Percentiles rank a stretch among this genome's conserved stretches.
phyloP scores from a whole-genome alignment of 2,797 vertebrate genomes.

The Crenuchus spilurus region DNA sequence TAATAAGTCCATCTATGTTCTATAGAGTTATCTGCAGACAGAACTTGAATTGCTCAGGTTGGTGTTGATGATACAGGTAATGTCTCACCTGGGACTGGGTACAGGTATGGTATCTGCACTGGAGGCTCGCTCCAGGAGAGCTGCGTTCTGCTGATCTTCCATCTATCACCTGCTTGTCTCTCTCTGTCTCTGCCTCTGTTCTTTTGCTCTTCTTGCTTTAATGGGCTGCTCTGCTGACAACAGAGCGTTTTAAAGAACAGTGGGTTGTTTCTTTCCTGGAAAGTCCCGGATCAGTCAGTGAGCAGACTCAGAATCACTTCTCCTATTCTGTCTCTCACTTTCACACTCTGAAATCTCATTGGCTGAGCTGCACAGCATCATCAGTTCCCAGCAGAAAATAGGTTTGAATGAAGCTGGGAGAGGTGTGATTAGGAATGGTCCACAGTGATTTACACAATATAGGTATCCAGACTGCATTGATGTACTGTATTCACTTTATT shows the following conservation, averaged over 20 bases:
- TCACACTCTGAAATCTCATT: constrained; percentile 40
- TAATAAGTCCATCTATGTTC: too few species aligned
- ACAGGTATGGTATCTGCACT: constrained; percentile 34
- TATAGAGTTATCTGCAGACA: too few species aligned
- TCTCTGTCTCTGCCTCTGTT: neutral
- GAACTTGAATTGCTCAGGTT: too few species aligned
- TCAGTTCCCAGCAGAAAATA: constrained; percentile 46
- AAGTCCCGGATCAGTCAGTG: constrained; percentile 30
- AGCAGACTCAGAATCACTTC: neutral
- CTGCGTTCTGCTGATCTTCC: constrained; percentile 24
- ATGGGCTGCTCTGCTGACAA: neutral
- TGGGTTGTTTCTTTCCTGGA: constrained; percentile 8
- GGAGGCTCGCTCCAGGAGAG: constrained; percentile 44
- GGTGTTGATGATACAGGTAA: neutral
- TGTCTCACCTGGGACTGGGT: constrained; percentile 11
- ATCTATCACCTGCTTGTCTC: constrained; percentile 20
- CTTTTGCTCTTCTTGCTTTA: neutral
- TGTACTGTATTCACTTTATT: too few species aligned
- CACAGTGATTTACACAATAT: neutral
- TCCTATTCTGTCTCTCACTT: neutral
- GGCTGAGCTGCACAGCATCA: constrained; percentile 44
- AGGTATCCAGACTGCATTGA: too few species aligned
- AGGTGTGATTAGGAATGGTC: neutral
- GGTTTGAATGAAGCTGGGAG: constrained; percentile 12
- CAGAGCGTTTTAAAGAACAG: constrained; percentile 9